Evolutionary conservation across 2,797 vertebrate species (phyloP).

Genomic region (Myotis planiceps): DNA sequence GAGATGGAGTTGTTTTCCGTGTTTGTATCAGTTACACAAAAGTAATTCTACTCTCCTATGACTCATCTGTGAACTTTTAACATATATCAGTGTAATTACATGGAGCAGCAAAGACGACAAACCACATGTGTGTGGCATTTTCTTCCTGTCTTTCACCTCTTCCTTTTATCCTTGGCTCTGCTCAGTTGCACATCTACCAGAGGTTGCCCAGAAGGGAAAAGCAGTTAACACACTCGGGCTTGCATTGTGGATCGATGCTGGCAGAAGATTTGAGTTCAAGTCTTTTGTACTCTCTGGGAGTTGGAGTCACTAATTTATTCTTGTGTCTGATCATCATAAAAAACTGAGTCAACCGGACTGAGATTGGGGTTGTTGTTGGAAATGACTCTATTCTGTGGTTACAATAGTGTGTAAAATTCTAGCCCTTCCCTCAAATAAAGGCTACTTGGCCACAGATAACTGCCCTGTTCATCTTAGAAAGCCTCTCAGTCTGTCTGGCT

Average conservation of each 20-base stretch:
- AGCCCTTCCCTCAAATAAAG: not conserved
- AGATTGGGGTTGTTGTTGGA: not conserved
- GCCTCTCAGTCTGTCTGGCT: not conserved
- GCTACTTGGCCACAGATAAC: fast-evolving
- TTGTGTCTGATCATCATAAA: not conserved
- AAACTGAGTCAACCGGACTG: not conserved
- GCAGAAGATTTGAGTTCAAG: not conserved
- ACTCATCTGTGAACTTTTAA: not conserved
- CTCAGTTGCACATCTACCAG: not conserved
- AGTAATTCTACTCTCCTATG: not conserved
- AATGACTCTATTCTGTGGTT: not conserved
- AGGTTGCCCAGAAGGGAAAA: not conserved
- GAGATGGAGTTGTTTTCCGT: not conserved
- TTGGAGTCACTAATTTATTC: not conserved
- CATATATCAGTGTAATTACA: not conserved
- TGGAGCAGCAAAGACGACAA: not conserved
- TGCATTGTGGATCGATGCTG: not conserved
- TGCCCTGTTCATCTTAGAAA: not conserved
- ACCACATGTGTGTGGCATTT: no score
- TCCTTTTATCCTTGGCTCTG: not conserved
- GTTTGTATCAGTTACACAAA: constrained; percentile 21
- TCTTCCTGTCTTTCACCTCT: not conserved
- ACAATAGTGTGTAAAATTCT: not conserved
- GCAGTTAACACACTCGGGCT: not conserved
- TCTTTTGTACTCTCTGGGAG: not conserved